Base-by-base conservation (phyloP, 1,140 invertebrate genomes). In the Hirudo medicinalis region DNA sequence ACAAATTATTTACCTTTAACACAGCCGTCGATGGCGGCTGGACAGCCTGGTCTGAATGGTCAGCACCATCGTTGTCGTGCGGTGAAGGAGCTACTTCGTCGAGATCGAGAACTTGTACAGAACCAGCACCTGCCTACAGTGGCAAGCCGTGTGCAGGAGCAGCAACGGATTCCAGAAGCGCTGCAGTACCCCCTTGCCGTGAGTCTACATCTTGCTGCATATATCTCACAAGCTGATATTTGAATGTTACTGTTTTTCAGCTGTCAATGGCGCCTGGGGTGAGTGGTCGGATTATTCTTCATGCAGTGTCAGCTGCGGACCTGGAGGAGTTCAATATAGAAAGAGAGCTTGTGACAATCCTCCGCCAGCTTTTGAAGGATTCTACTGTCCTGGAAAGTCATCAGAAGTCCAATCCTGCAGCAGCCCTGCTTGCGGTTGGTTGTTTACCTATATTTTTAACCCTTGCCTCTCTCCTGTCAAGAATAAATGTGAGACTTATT, bases 301-400 rank as follows among this genome's bases (percentile, higher is more conserved):
- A 11, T 49, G 43, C 43, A 96, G 92, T 91, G 72, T 73, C 5
- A 71, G 22, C 9, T 69, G 67, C 67, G 88, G 90, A 15, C 85
- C 89, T 5, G 96, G 93, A 82, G 91, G 88, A 75, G 89, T 90
- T 0, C 88, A 88, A 0, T 53, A 36, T 3, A 43, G 69, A 25
- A 49, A 36, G 13, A 70, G 69, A 22, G n/a, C 22, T n/a, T 70
- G 69, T 43, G 53, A 54, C 43, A 36, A 49, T 25, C 69, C 69
- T n/a, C 19, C 25, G 17, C 73, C 73, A 22, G 20, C 68, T 67
- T 73, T 67, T 69, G 67, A 53, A 22, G 73, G 70, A 2, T 27
- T 13, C 25, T 20, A 36, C 22, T 73, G 72, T 57, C 49, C 25
- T 29, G 72, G 72, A 55, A 55, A 71, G 25, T 53, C 25, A 40